Conservation (phyloP, 1,140 invertebrate species). For the Armadillidium nasatum region DNA sequence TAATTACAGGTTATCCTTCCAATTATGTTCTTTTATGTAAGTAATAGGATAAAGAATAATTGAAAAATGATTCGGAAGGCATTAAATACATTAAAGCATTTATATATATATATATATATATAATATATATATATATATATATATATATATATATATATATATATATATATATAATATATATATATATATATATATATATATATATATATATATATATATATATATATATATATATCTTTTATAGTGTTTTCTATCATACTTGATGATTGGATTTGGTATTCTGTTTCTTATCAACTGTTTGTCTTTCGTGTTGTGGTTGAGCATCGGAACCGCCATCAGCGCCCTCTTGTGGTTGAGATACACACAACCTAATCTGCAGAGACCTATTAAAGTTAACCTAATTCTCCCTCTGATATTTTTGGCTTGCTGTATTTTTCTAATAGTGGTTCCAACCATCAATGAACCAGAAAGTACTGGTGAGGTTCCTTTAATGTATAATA, state of each 20-base stretch:
- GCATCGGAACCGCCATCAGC: constrained; percentile 66
- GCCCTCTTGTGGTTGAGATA: constrained; percentile 72
- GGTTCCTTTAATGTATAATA: no score
- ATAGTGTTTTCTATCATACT: constrained; percentile 63
- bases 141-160: constrained; percentile 26
- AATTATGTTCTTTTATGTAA: no score
- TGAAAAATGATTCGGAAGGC: no score
- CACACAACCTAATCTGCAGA: constrained; percentile 63
- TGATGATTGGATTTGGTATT: constrained; percentile 68
- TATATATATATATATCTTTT: no score
- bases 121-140: constrained; percentile 23
- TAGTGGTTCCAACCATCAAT: constrained; percentile 53
- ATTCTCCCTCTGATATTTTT: constrained; percentile 56
- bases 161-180: constrained; percentile 20
- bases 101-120: no score
- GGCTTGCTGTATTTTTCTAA: constrained; percentile 54
- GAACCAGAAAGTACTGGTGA: constrained; percentile 50
- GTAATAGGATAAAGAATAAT: no score
- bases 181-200: no score
- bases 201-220: neutral
- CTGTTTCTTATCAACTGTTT: constrained; percentile 71
- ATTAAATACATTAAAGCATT: no score
- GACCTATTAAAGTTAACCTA: constrained; percentile 73
- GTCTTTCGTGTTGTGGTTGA: constrained; percentile 73
- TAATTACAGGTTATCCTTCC: no score